phyloP scores from a whole-genome alignment of 53 echinoderm and acorn worm species.

The Antedon mediterranea region DNA sequence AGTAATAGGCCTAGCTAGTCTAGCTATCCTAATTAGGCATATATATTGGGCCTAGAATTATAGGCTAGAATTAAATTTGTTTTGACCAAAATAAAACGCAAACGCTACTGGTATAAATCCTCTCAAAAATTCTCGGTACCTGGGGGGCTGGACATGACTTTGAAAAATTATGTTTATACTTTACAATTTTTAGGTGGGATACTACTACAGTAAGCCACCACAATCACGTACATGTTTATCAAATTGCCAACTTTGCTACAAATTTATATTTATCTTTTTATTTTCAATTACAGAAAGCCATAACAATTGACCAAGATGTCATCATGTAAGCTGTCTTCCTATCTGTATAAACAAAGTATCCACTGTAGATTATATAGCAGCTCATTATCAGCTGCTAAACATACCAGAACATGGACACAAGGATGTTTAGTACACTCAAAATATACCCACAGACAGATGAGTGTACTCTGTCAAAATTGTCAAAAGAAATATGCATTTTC shows the following conservation, averaged over 20 bases:
- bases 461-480: neutral
- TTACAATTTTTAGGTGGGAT: too few relatives aligned
- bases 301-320: neutral
- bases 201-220: too few relatives aligned
- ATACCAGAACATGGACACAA: neutral
- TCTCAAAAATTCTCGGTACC: too few relatives aligned
- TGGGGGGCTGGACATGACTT: too few relatives aligned
- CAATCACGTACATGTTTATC: too few relatives aligned
- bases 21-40: too few relatives aligned
- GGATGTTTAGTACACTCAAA: neutral
- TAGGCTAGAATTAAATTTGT: too few relatives aligned
- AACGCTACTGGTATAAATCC: too few relatives aligned
- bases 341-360: neutral
- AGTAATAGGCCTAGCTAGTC: too few relatives aligned
- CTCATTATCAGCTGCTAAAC: neutral
- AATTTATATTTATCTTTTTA: neutral
- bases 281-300: neutral
- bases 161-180: too few relatives aligned
- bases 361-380: neutral
- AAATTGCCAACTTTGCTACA: neutral
- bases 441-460: neutral
- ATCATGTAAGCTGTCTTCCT: neutral
- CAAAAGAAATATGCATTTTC: neutral
- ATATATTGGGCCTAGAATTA: too few relatives aligned
- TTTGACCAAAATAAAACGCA: too few relatives aligned